These are phyloP conservation scores for Tetragnatha montana DNA, from an alignment of 2,888 invertebrate genomes.

Conservation along the genomic window DNA sequence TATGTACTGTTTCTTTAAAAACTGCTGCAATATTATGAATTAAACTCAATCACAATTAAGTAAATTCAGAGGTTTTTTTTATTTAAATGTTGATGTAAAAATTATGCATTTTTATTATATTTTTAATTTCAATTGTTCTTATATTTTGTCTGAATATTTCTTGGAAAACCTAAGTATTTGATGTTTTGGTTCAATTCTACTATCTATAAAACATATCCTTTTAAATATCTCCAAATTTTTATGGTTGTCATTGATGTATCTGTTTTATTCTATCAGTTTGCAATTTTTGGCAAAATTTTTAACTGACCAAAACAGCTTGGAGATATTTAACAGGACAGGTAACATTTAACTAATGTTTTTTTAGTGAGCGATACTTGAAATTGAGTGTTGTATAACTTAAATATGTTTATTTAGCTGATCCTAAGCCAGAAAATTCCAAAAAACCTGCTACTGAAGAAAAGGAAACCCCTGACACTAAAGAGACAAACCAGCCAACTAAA, in stretches of 20 bases:
- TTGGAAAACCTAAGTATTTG: background rate
- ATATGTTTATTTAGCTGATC: slow-evolving; percentile 24
- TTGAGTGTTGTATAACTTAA: background rate
- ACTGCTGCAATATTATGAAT: background rate
- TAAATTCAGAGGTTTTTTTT: too few species aligned
- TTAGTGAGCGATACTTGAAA: background rate
- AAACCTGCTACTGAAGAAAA: slow-evolving; percentile 37
- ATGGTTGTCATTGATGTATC: background rate
- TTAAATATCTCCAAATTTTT: background rate
- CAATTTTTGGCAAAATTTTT: too few species aligned
- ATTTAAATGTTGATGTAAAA: too few species aligned
- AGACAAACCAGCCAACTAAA: slow-evolving; percentile 33
- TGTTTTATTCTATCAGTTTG: background rate
- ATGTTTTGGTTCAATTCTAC: too few species aligned
- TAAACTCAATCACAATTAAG: background rate
- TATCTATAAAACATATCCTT: too few species aligned
- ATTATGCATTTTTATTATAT: background rate
- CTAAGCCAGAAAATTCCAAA: slow-evolving; percentile 48
- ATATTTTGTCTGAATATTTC: background rate
- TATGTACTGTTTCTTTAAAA: background rate
- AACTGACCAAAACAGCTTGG: background rate
- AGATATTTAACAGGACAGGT: too few species aligned
- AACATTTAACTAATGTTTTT: background rate
- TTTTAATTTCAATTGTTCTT: background rate
- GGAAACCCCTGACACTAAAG: slow-evolving; percentile 28